These are phyloP conservation scores for Euzetes globulus DNA, from an alignment of 2,888 invertebrate species.

Conservation along the genomic window DNA sequence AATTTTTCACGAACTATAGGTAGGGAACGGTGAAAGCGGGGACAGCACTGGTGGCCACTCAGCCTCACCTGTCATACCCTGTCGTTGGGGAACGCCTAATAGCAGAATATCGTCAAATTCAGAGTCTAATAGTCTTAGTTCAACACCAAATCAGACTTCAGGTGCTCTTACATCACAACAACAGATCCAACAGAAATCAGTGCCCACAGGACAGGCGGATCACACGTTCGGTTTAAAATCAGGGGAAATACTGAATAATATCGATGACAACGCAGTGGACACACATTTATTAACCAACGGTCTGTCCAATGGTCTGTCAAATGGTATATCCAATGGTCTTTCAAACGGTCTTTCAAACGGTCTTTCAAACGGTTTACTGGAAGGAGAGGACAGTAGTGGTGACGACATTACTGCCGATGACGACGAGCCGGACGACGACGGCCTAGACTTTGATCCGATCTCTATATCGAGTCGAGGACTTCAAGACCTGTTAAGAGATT, in stretches of 20 bases:
- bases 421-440: slow-evolving; percentile 36
- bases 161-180: background rate
- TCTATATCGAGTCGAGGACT: slow-evolving; percentile 37
- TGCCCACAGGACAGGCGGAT: background rate
- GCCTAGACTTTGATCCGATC: slow-evolving; percentile 40
- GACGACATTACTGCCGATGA: slow-evolving; percentile 2
- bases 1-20: background rate
- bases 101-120: slow-evolving; percentile 14
- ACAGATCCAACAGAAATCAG: background rate
- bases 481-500: slow-evolving; percentile 34
- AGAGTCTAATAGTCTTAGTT: slow-evolving; percentile 27
- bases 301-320: background rate
- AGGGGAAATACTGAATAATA: background rate
- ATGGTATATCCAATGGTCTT: no score
- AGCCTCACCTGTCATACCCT: background rate
- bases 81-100: slow-evolving; percentile 6
- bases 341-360: background rate
- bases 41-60: slow-evolving; percentile 3
- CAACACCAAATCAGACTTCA: slow-evolving; percentile 28
- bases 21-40: background rate
- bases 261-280: slow-evolving; percentile 1
- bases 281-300: background rate
- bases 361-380: background rate
- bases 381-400: background rate
- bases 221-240: background rate